phyloP scores from a whole-genome alignment of 2,888 invertebrate species.

The Tridacna gigas region DNA sequence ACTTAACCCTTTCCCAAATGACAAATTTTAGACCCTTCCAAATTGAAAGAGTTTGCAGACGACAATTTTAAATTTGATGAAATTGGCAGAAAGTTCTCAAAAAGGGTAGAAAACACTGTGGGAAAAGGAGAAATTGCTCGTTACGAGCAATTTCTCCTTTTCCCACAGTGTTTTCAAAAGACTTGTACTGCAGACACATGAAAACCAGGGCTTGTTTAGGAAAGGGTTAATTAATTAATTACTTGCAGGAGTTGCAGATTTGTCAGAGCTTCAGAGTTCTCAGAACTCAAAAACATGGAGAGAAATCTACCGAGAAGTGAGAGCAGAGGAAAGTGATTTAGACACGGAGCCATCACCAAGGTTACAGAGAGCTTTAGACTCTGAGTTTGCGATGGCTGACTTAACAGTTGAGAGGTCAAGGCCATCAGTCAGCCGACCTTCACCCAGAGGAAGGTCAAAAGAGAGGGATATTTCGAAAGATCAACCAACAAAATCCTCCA shows the following conservation, averaged over 20 bases:
- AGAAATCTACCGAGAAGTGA: conserved; percentile 69
- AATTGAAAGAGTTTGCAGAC: too few species aligned
- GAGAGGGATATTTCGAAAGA: conserved; percentile 25
- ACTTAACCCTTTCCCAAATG: too few species aligned
- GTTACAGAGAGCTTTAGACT: conserved; percentile 21
- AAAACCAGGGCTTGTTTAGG: not conserved
- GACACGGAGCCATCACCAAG: conserved; percentile 44
- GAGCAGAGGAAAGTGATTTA: conserved; percentile 51
- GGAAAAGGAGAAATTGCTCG: not conserved
- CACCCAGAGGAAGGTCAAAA: conserved; percentile 33
- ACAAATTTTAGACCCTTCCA: too few species aligned
- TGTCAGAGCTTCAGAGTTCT: conserved; percentile 9
- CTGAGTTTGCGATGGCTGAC: conserved; percentile 17
- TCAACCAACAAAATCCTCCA: not conserved
- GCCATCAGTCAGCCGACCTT: conserved; percentile 43
- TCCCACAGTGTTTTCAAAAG: not conserved
- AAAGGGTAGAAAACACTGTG: not conserved
- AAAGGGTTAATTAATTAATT: not conserved
- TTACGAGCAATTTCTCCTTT: too few species aligned
- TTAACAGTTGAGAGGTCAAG: conserved; percentile 31
- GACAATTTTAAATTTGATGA: too few species aligned
- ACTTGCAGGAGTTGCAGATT: not conserved
- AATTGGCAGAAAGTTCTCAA: too few species aligned
- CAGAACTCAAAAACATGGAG: conserved; percentile 52
- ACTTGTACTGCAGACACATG: not conserved